phyloP scores from a whole-genome alignment of 53 echinoderm and acorn worm genomes.

The Crossaster papposus region DNA sequence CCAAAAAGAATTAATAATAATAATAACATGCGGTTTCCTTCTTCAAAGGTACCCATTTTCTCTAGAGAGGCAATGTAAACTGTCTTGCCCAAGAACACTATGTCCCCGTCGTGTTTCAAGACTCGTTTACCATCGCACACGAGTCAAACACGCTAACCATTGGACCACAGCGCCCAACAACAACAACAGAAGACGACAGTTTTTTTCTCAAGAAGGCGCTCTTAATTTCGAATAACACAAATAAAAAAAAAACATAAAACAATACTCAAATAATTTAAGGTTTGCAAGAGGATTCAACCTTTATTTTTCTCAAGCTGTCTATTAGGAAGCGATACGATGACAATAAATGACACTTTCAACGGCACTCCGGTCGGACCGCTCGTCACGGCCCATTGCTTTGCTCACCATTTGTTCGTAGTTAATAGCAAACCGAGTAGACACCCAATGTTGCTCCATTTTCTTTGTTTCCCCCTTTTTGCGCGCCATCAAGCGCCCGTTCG shows the following conservation, averaged over 20 bases:
- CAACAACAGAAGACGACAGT: too few species aligned
- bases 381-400: slow-evolving; percentile 9
- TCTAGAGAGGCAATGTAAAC: too few species aligned
- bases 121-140: too few species aligned
- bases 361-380: neutral
- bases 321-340: slow-evolving; percentile 14
- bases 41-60: too few species aligned
- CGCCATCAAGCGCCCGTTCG: neutral
- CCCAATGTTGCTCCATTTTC: neutral
- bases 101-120: too few species aligned
- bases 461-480: neutral
- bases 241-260: neutral
- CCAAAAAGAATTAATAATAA: too few species aligned
- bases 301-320: neutral
- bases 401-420: neutral
- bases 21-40: too few species aligned
- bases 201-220: neutral
- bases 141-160: too few species aligned
- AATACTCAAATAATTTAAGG: neutral
- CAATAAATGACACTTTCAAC: slow-evolving; percentile 27
- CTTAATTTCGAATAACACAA: neutral
- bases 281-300: neutral
- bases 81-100: too few species aligned
- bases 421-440: neutral
- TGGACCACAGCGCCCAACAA: too few species aligned